A percentile compares a stretch with the other conserved stretches of the same genome.
Conservation (phyloP, 2,113 vertebrate genomes). For the Lepisosteus oculatus region DNA sequence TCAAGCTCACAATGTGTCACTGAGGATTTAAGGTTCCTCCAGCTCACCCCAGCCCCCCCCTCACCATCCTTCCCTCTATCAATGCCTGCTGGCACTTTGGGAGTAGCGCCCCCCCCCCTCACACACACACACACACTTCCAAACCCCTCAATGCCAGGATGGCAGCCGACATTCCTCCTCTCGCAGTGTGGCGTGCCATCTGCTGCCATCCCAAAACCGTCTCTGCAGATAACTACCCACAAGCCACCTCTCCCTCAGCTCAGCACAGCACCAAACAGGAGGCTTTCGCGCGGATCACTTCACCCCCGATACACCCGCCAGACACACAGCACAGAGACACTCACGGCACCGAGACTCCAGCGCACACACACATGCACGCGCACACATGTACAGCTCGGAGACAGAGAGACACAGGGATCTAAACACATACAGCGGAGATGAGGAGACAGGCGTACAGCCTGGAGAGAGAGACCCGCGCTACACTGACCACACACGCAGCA, state of each 20-base stretch:
- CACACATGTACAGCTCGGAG: neutral
- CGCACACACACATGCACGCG: constrained; percentile 1
- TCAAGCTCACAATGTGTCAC: constrained; percentile 42
- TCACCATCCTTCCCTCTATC: constrained; percentile 31
- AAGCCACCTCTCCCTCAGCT: constrained; percentile 64
- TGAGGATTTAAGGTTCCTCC: constrained; percentile 38
- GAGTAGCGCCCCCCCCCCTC: neutral
- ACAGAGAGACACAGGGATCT: neutral
- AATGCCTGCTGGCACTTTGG: neutral
- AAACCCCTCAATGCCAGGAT: constrained; percentile 68
- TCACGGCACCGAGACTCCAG: constrained; percentile 11
- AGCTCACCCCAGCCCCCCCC: constrained; percentile 46
- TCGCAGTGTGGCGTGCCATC: constrained; percentile 72
- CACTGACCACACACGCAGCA: no score
- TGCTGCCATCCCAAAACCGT: constrained; percentile 57
- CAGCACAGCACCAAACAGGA: constrained; percentile 58
- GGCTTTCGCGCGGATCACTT: constrained; percentile 70
- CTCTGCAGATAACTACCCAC: constrained; percentile 63
- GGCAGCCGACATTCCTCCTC: constrained; percentile 55
- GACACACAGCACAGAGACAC: constrained; percentile 27
- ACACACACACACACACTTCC: neutral
- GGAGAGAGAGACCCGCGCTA: no score
- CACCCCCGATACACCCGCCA: constrained; percentile 60
- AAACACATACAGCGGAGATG: neutral
- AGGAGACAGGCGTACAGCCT: no score